Conservation (phyloP, 2,113 vertebrate genomes). For the Holacanthus passer region DNA sequence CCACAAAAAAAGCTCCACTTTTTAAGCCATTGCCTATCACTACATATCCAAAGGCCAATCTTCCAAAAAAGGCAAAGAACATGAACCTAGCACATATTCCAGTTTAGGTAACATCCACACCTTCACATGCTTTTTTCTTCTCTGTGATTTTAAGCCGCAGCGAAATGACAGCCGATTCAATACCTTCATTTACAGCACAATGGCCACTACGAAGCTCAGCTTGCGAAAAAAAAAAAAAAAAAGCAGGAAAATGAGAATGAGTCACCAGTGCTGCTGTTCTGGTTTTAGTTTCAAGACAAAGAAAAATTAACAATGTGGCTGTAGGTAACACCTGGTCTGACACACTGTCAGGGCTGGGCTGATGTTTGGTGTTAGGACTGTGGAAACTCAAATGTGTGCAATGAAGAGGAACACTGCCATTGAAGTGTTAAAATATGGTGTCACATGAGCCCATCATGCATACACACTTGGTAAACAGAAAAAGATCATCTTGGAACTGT, state of each 20-base stretch:
- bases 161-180: background rate
- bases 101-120: conserved; percentile 2
- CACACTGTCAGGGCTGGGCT: background rate
- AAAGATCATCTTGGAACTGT: background rate
- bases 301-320: background rate
- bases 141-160: background rate
- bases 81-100: background rate
- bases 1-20: background rate
- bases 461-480: no score
- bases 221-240: background rate
- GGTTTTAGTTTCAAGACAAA: background rate
- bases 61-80: background rate
- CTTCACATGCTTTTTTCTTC: background rate
- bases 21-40: background rate
- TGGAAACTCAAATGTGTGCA: background rate
- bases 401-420: background rate
- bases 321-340: background rate
- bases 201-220: background rate
- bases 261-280: background rate
- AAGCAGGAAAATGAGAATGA: conserved; percentile 12
- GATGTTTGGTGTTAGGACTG: background rate
- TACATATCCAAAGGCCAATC: background rate
- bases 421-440: no score
- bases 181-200: conserved; percentile 38
- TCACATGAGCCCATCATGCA: background rate